Conservation (phyloP, 2,797 vertebrate species). For the Eleutherodactylus coqui region DNA sequence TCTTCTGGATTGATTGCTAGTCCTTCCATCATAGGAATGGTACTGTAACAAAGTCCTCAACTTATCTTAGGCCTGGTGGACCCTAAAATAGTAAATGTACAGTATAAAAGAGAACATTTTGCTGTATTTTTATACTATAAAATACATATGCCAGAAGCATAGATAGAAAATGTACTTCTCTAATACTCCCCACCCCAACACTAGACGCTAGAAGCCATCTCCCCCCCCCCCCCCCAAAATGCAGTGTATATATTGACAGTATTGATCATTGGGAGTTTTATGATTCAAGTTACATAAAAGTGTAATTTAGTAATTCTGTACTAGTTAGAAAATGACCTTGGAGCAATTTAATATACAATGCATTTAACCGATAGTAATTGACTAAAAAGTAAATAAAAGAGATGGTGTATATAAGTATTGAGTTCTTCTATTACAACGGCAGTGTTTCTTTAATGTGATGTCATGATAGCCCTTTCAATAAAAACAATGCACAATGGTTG, state of each 20-base stretch:
- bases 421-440: not conserved
- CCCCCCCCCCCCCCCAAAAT: too few species aligned
- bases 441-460: not conserved
- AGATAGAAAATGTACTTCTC: not conserved
- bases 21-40: too few species aligned
- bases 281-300: not conserved
- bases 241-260: not conserved
- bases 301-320: not conserved
- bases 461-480: not conserved
- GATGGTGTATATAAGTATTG: not conserved
- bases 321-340: not conserved
- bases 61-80: not conserved
- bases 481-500: slow-evolving; percentile 6
- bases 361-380: not conserved
- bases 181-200: too few species aligned
- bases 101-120: not conserved
- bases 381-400: not conserved
- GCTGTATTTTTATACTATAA: too few species aligned
- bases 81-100: not conserved
- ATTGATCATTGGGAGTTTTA: not conserved
- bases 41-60: too few species aligned
- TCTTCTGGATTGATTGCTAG: too few species aligned
- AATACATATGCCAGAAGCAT: not conserved
- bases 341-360: not conserved
- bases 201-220: too few species aligned